Evolutionary conservation across 2,113 vertebrate genomes (phyloP), one percentile per base, ranked within the genome.

Genomic region (Elephas maximus): DNA sequence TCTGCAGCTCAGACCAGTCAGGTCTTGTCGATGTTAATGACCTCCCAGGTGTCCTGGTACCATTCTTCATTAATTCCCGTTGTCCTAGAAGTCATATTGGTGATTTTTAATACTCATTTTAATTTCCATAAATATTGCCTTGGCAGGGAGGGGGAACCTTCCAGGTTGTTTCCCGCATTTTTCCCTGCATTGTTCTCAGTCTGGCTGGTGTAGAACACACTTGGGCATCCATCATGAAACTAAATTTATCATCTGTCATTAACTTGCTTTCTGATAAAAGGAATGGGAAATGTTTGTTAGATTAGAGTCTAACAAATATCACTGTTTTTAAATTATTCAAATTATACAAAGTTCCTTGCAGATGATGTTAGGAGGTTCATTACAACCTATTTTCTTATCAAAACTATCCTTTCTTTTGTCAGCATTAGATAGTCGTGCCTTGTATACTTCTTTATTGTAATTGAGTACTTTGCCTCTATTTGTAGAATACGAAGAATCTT

Each of bases 291-390:
- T 94, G 28, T 88, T 95, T 94, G 48, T 88, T 94, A 89, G 57
- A 30, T 23, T 37, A 37, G 37, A 37, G 37, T 37, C 37, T 37
- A 37, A 37, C 37, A 37, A 48, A 63, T 93, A 33, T 0, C 37
- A 30, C 90, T 97, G 17, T 95, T 98, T 97, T 69, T 28, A 81
- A 97, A 88, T 71, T 96, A 60, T 28, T 97, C 62, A 83, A 89
- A 21, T 30, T 41, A 85, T 69, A 85, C 53, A 51, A 20, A 83
- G 93, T 94, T 95, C 63, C 94, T 92, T 81, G 53, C 20, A 88
- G 57, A 73, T 78, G 28, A 26, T 24, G 0, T 62, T 86, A 93
- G 63, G 44, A 37, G 63, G 20, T 48, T 94, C 89, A 86, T 17
- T 78, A 93, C 20, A 83, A 18, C 97, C 96, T 18, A 90, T 90